These are phyloP conservation scores for Thermophis baileyi DNA, from an alignment of 2,113 vertebrate species.

Conservation along the genomic window DNA sequence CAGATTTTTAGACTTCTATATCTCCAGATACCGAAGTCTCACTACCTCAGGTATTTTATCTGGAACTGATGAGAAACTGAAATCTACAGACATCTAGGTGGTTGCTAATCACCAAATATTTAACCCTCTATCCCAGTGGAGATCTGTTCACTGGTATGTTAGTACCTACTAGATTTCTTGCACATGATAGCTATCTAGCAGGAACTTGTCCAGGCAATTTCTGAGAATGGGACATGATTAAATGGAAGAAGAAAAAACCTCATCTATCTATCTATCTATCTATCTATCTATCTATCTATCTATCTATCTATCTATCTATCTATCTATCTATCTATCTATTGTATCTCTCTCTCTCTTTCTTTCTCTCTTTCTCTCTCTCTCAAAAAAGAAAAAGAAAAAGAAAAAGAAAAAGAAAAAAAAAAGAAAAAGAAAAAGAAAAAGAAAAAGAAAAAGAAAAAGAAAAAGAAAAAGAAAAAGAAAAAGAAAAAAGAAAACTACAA, in stretches of 20 bases:
- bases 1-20: not conserved
- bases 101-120: not conserved
- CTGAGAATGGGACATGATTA: not conserved
- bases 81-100: not conserved
- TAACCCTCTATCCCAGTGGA: not conserved
- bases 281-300: too few relatives aligned
- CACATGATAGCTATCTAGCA: not conserved
- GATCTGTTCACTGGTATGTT: not conserved
- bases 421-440: too few relatives aligned
- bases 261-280: too few relatives aligned
- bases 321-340: not conserved
- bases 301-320: too few relatives aligned
- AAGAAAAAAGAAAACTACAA: not conserved
- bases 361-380: not conserved
- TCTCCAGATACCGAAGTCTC: not conserved
- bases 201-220: not conserved
- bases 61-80: not conserved
- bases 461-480: too few relatives aligned
- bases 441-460: too few relatives aligned
- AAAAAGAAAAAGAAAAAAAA: too few relatives aligned
- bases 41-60: not conserved
- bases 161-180: not conserved
- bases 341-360: rapidly evolving
- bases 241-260: not conserved
- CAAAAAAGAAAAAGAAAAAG: not conserved